A percentile compares a stretch with the other conserved stretches of the same genome.
Conservation (phyloP, 2,113 vertebrate species). For the Barbus barbus region DNA sequence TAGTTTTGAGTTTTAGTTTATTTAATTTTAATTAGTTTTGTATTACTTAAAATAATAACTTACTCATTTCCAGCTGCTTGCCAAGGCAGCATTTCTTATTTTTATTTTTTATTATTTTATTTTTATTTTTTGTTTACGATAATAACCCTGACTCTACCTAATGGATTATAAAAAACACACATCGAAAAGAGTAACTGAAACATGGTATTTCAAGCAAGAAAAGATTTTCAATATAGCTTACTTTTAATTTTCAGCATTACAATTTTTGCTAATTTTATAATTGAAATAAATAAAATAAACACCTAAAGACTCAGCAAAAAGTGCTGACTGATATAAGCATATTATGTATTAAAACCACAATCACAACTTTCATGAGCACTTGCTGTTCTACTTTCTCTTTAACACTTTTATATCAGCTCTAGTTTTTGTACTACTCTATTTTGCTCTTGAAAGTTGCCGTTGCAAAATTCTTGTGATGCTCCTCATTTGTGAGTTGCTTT, state of each 20-base stretch:
- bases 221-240: no score
- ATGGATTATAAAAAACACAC: not conserved
- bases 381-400: not conserved
- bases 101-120: not conserved
- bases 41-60: not conserved
- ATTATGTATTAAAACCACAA: not conserved
- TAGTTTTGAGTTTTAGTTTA: not conserved
- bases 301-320: not conserved
- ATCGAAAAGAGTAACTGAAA: not conserved
- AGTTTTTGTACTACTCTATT: not conserved
- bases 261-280: no score
- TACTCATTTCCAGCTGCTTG: not conserved
- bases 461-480: not conserved
- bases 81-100: not conserved
- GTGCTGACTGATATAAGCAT: not conserved
- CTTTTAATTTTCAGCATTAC: no score
- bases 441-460: not conserved
- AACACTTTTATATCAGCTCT: not conserved
- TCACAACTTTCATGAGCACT: not conserved
- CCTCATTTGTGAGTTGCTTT: not conserved
- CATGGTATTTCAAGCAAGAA: not conserved
- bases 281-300: not conserved
- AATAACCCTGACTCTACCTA: not conserved
- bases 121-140: no score
- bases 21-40: not conserved